Percentiles rank a stretch among this genome's conserved stretches.
Evolutionary conservation across 2,888 invertebrate species (phyloP).

Genomic region (Cephus spinipes): DNA sequence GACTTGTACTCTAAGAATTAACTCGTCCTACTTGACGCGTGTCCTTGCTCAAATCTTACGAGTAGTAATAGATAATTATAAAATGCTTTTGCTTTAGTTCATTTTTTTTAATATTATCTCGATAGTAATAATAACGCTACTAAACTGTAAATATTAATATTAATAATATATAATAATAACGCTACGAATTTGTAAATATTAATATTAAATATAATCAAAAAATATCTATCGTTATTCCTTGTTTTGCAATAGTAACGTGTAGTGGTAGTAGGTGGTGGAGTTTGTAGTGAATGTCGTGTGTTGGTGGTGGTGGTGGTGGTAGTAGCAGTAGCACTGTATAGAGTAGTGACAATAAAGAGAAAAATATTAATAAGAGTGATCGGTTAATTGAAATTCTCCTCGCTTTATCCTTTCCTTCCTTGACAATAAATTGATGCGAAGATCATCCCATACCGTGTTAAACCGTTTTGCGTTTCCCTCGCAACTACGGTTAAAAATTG

Average conservation of each 20-base stretch:
- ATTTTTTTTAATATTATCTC: conserved; percentile 52
- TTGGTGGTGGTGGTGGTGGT: conserved; percentile 15
- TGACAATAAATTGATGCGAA: not conserved
- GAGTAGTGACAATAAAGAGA: not conserved
- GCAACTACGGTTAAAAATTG: conserved; percentile 33
- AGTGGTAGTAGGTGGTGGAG: conserved; percentile 31
- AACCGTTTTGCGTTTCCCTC: no score
- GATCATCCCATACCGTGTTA: conserved; percentile 9
- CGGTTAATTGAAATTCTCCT: conserved; percentile 10
- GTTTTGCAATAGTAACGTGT: conserved; percentile 33
- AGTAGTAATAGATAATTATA: conserved; percentile 52
- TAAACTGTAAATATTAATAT: conserved; percentile 53
- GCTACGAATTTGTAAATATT: conserved; percentile 61
- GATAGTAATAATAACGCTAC: conserved; percentile 48
- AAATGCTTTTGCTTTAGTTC: conserved; percentile 52
- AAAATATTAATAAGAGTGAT: conserved; percentile 4
- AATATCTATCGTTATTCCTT: conserved; percentile 56
- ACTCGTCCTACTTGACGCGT: conserved; percentile 20
- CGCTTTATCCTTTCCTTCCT: not conserved
- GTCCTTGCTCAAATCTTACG: conserved; percentile 28
- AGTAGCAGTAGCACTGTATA: conserved; percentile 17
- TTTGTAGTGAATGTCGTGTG: conserved; percentile 22
- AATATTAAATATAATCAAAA: conserved; percentile 63
- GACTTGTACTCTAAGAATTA: not conserved
- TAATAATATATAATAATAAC: conserved; percentile 51